phyloP scores from a whole-genome alignment of 2,797 vertebrate genomes.

The Gorsachius magnificus region DNA sequence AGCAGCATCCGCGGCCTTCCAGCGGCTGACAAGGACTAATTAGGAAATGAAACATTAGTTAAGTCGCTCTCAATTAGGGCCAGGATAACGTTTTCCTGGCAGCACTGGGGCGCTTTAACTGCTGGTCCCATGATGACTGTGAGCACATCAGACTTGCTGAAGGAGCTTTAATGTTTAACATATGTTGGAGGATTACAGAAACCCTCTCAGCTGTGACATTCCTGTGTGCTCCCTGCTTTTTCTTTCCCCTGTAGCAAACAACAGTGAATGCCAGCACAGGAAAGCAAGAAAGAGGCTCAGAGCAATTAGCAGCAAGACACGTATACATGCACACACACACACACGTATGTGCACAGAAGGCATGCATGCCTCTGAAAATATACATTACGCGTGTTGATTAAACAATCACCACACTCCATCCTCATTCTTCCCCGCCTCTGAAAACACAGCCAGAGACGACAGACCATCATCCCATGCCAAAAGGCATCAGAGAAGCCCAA shows the following conservation, averaged over 20 bases:
- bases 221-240: conserved; percentile 59
- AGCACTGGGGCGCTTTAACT: conserved; percentile 68
- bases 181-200: conserved; percentile 72
- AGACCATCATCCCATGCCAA: neutral
- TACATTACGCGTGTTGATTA: neutral
- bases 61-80: conserved; percentile 77
- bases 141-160: conserved; percentile 72
- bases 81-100: conserved; percentile 74
- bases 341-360: neutral
- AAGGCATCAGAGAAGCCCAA: neutral
- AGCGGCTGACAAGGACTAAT: conserved; percentile 76
- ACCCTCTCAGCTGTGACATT: conserved; percentile 74
- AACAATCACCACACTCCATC: neutral
- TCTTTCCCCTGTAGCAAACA: conserved; percentile 60
- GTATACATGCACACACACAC: neutral
- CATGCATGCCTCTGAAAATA: neutral
- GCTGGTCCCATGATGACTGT: conserved; percentile 65
- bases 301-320: conserved; percentile 25
- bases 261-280: conserved; percentile 19
- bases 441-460: neutral
- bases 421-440: neutral
- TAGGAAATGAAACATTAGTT: conserved; percentile 79
- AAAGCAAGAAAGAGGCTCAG: conserved; percentile 39
- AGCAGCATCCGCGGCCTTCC: conserved; percentile 64
- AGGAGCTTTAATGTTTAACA: conserved; percentile 72